Percentiles rank a stretch among this genome's conserved stretches.
phyloP scores from a whole-genome alignment of 2,113 vertebrate species.

The Vanacampus margaritifer region DNA sequence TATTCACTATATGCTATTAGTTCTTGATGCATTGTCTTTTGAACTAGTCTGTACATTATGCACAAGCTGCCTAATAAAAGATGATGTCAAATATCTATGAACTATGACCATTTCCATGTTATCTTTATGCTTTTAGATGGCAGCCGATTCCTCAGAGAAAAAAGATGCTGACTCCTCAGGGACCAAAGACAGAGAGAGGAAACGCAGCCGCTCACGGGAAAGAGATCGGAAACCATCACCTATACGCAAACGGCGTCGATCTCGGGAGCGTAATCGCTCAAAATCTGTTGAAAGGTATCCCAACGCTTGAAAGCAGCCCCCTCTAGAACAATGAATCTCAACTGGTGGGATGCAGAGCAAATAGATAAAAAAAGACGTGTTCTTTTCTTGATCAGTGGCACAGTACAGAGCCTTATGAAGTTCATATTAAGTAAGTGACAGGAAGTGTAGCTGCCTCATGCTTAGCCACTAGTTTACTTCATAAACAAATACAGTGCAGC shows the following conservation, averaged over 20 bases:
- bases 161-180: constrained; percentile 82
- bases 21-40: not conserved
- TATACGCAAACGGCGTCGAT: constrained; percentile 80
- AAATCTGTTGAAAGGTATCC: constrained; percentile 86
- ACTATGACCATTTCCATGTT: not conserved
- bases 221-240: constrained; percentile 84
- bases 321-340: not conserved
- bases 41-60: not conserved
- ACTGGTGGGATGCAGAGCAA: no score
- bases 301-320: not conserved
- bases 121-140: constrained; percentile 78
- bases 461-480: no score
- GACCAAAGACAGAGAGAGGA: constrained; percentile 83
- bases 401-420: no score
- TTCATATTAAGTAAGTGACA: no score
- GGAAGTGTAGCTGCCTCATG: no score
- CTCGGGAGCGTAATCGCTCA: constrained; percentile 86
- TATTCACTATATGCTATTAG: no score
- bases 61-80: not conserved
- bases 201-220: constrained; percentile 84
- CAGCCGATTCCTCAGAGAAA: constrained; percentile 84
- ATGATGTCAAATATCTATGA: not conserved
- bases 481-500: not conserved
- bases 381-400: no score
- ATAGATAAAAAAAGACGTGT: no score